These are phyloP conservation scores for Euzetes globulus DNA, from an alignment of 2,888 invertebrate species.

Conservation along the genomic window DNA sequence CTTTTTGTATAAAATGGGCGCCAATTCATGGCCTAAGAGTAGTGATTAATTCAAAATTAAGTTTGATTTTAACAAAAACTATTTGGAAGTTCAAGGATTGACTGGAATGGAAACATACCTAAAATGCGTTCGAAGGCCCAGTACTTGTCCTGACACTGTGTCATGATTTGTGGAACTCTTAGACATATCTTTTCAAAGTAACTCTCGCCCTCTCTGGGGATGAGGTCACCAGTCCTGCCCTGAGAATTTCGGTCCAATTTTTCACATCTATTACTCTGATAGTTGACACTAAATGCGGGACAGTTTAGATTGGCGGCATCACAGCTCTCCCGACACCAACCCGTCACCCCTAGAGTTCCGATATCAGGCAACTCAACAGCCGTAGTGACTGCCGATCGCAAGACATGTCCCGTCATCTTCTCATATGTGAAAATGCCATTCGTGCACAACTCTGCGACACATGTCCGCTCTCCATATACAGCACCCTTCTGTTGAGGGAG, in stretches of 20 bases:
- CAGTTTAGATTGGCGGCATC: constrained; percentile 45
- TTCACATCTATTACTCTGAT: constrained; percentile 49
- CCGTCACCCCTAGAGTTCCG: constrained; percentile 32
- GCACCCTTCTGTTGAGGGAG: constrained; percentile 42
- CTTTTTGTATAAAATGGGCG: constrained; percentile 50
- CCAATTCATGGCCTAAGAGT: constrained; percentile 49
- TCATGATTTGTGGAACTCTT: constrained; percentile 42
- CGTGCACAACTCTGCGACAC: constrained; percentile 49
- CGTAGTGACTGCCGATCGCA: constrained; percentile 48
- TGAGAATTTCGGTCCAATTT: constrained; percentile 50
- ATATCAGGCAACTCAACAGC: constrained; percentile 44
- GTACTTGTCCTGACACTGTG: constrained; percentile 47
- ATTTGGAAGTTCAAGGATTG: background rate
- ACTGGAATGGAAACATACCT: background rate
- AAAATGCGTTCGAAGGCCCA: constrained; percentile 52
- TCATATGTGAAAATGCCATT: constrained; percentile 50
- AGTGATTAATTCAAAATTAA: background rate
- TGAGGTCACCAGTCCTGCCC: constrained; percentile 47
- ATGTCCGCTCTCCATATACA: constrained; percentile 48
- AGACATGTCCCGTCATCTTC: constrained; percentile 49
- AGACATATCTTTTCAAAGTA: constrained; percentile 51
- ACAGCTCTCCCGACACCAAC: constrained; percentile 36
- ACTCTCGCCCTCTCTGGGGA: constrained; percentile 47
- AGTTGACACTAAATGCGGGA: constrained; percentile 50
- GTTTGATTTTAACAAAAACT: no score